Evolutionary conservation across 2,113 vertebrate genomes (phyloP).

Genomic region (Burhinus oedicnemus): DNA sequence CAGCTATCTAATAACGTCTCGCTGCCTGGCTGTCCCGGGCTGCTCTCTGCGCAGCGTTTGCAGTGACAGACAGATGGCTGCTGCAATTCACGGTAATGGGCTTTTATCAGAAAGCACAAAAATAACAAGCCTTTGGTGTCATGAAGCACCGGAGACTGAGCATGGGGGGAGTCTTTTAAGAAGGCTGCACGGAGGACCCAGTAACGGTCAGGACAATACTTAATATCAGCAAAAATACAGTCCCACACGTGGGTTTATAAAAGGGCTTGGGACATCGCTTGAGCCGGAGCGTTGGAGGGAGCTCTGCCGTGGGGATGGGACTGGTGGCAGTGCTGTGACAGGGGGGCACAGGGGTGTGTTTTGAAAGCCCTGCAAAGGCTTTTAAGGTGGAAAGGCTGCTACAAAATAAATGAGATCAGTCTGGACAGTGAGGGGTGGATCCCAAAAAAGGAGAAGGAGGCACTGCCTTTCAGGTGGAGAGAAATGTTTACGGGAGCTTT

Average conservation of each 20-base stretch:
- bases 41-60: neutral
- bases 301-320: too few relatives aligned
- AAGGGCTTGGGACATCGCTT: neutral
- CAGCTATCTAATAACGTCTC: neutral
- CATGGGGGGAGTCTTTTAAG: neutral
- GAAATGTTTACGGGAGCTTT: neutral
- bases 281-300: neutral
- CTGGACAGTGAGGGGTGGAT: neutral
- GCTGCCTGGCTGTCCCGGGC: neutral
- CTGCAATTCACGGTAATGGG: neutral
- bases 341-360: neutral
- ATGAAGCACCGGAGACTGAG: neutral
- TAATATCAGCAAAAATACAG: neutral
- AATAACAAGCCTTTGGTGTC: neutral
- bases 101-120: neutral
- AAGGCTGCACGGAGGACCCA: neutral
- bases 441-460: neutral
- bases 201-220: neutral
- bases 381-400: neutral
- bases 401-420: neutral
- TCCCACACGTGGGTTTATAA: neutral
- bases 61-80: neutral
- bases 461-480: neutral
- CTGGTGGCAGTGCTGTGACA: neutral
- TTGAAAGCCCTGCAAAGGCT: neutral